Evolutionary conservation across 2,888 invertebrate genomes (phyloP).

Genomic region (Conus canariensis): DNA sequence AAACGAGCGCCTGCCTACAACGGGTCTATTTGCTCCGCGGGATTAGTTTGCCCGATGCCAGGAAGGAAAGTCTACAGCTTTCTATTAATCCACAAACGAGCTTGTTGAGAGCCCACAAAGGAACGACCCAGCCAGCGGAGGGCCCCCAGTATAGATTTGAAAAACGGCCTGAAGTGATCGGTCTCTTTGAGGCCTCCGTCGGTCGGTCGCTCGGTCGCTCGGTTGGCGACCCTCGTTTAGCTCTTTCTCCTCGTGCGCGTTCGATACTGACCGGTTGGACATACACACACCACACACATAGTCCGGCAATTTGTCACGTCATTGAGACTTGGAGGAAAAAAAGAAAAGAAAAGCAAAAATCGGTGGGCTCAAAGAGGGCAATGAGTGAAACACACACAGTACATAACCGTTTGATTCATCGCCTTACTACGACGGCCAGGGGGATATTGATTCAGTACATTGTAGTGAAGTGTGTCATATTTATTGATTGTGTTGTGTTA

Average conservation of each 20-base stretch:
- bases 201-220: not conserved
- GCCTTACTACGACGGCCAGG: not conserved
- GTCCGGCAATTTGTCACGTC: conserved; percentile 10
- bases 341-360: too few species aligned
- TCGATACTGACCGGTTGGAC: conserved; percentile 1
- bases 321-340: not conserved
- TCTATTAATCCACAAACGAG: conserved; percentile 39
- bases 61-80: conserved; percentile 34
- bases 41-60: conserved; percentile 20
- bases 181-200: not conserved
- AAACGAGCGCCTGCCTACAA: not conserved
- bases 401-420: not conserved
- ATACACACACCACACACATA: not conserved
- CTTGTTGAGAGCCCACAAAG: conserved; percentile 19
- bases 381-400: not conserved
- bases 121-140: not conserved
- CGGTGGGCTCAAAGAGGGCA: not conserved
- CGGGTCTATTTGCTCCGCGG: conserved; percentile 37
- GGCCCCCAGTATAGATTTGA: not conserved
- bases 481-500: not conserved
- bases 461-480: conserved; percentile 10
- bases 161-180: not conserved
- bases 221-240: not conserved
- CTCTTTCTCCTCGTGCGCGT: not conserved
- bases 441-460: conserved; percentile 1